A percentile compares a stretch with the other conserved stretches of the same genome.
These are phyloP conservation scores for Ascaphus truei DNA, from an alignment of 2,113 vertebrate genomes.

Conservation along the genomic window DNA sequence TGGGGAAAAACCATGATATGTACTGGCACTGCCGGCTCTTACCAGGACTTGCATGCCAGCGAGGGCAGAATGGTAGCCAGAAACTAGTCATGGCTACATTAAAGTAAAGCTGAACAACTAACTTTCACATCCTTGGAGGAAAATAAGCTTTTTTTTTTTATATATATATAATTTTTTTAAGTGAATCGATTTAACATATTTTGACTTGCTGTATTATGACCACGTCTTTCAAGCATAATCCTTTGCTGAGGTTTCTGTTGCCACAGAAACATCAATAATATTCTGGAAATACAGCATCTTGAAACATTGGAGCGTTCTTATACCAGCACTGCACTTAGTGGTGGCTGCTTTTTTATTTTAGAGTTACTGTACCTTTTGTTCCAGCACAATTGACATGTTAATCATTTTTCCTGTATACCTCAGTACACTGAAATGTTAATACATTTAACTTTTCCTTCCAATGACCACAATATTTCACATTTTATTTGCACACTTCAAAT, in stretches of 20 bases:
- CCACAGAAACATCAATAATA: constrained; percentile 81
- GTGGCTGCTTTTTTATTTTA: neutral
- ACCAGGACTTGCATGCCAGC: too few relatives aligned
- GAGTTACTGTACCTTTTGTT: neutral
- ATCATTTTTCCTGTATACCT: neutral
- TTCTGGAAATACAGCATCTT: constrained; percentile 73
- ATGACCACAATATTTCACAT: constrained; percentile 42
- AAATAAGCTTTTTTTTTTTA: neutral
- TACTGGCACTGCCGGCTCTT: too few relatives aligned
- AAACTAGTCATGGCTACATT: too few relatives aligned
- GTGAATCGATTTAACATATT: neutral
- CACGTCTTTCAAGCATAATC: constrained; percentile 53
- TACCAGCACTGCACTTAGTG: neutral
- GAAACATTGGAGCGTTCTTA: constrained; percentile 68
- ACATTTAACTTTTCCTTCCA: constrained; percentile 39
- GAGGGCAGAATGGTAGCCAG: too few relatives aligned
- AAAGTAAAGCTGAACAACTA: too few relatives aligned
- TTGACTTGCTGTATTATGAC: neutral
- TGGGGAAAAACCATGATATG: too few relatives aligned
- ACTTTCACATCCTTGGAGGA: too few relatives aligned
- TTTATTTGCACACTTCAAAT: constrained; percentile 47
- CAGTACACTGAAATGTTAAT: constrained; percentile 31
- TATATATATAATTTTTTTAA: neutral
- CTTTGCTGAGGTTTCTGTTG: constrained; percentile 63
- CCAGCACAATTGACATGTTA: neutral